Evolutionary conservation across 1,140 invertebrate genomes (phyloP).

Genomic region (Pemphigus obesinymphae): DNA sequence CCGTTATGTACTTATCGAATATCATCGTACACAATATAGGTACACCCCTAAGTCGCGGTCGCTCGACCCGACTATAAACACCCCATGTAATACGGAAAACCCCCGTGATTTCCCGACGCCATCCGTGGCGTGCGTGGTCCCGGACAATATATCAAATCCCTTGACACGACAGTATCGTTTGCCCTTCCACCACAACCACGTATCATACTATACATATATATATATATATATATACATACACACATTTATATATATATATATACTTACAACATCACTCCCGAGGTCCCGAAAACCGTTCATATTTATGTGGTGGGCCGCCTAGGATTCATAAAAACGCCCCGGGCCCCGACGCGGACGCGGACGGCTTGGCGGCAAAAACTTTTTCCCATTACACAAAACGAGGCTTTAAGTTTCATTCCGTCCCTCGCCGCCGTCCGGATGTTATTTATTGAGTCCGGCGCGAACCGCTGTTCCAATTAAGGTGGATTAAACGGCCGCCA

Average conservation of each 20-base stretch:
- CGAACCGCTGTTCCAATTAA: constrained; percentile 39
- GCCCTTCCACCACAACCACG: background rate
- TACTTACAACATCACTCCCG: background rate
- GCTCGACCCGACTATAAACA: background rate
- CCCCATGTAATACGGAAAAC: background rate
- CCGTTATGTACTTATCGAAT: too few relatives aligned
- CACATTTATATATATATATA: too few relatives aligned
- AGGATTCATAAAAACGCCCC: constrained; percentile 18
- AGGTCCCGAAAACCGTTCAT: background rate
- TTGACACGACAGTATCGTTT: background rate
- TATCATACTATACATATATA: too few relatives aligned
- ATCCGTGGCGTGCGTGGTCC: background rate
- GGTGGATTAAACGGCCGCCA: constrained; percentile 36
- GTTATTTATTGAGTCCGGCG: constrained; percentile 40
- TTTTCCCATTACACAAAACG: constrained; percentile 39
- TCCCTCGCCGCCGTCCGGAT: too few relatives aligned
- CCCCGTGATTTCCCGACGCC: background rate
- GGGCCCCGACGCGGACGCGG: background rate
- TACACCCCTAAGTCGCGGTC: too few relatives aligned
- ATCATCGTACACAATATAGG: too few relatives aligned
- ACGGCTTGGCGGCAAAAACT: constrained; percentile 8
- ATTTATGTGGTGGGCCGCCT: too few relatives aligned
- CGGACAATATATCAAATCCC: background rate
- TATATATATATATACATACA: too few relatives aligned
- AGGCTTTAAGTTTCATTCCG: constrained; percentile 19